Evolutionary conservation across 2,113 vertebrate genomes (phyloP).

Genomic region (Sylvia atricapilla): DNA sequence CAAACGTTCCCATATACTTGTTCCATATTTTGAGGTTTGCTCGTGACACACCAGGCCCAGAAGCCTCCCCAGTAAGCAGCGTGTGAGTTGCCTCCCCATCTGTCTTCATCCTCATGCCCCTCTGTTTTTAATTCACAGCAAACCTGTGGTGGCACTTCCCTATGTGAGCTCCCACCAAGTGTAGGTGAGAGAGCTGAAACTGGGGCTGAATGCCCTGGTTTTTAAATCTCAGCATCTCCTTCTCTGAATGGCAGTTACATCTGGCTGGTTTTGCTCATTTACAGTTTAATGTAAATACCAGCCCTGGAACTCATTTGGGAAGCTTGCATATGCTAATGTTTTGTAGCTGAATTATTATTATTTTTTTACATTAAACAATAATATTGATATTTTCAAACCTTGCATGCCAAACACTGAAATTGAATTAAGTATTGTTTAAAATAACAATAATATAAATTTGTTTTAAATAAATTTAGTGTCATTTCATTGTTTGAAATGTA

Average conservation of each 20-base stretch:
- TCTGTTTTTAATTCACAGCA: not conserved
- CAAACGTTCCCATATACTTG: not conserved
- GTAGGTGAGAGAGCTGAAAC: not conserved
- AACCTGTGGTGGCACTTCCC: not conserved
- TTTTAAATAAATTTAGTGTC: constrained; percentile 81
- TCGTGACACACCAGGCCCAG: not conserved
- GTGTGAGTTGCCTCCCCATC: not conserved
- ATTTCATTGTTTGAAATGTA: constrained; percentile 80
- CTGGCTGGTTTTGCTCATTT: constrained; percentile 63
- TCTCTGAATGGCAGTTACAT: constrained; percentile 30
- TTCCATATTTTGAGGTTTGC: not conserved
- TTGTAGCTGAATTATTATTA: constrained; percentile 43
- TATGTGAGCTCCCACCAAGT: not conserved
- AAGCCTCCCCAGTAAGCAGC: not conserved
- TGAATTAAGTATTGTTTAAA: constrained; percentile 82
- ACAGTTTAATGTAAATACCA: constrained; percentile 66
- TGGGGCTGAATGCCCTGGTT: not conserved
- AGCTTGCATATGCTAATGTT: constrained; percentile 46
- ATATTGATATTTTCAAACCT: constrained; percentile 67
- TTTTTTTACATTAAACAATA: constrained; percentile 57
- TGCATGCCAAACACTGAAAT: constrained; percentile 77
- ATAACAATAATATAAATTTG: constrained; percentile 79
- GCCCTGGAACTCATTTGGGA: constrained; percentile 41
- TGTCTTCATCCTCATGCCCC: not conserved
- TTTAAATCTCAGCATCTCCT: not conserved